phyloP scores from a whole-genome alignment of 2,888 invertebrate genomes.

The Podabrus alpinus region DNA sequence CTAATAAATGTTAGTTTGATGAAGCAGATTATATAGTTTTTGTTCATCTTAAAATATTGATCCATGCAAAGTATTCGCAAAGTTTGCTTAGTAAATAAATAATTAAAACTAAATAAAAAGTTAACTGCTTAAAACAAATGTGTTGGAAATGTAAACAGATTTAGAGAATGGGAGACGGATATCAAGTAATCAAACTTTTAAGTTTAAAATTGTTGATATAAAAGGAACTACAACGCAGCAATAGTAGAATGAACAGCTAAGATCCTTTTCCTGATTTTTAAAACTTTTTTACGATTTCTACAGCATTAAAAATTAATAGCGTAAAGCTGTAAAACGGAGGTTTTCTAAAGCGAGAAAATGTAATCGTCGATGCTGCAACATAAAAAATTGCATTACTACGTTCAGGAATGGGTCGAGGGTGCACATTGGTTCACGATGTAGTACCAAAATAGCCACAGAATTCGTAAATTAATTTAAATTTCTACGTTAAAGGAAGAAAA shows the following conservation, averaged over 20 bases:
- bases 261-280: background rate
- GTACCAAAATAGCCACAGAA: too few relatives aligned
- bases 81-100: background rate
- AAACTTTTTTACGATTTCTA: background rate
- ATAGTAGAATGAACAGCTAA: background rate
- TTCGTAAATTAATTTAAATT: too few relatives aligned
- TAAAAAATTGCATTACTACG: background rate
- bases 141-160: background rate
- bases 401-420: background rate
- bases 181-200: background rate
- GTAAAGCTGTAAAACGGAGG: background rate
- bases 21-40: background rate
- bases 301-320: background rate
- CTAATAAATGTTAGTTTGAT: background rate
- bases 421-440: background rate
- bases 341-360: background rate
- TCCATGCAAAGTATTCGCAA: background rate
- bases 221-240: background rate
- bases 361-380: background rate
- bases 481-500: too few relatives aligned
- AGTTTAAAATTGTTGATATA: background rate
- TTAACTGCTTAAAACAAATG: background rate
- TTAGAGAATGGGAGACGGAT: background rate
- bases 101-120: background rate
- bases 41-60: background rate